These are phyloP conservation scores for Delichon dasypus DNA, from an alignment of 2,797 vertebrate genomes.

Conservation along the genomic window DNA sequence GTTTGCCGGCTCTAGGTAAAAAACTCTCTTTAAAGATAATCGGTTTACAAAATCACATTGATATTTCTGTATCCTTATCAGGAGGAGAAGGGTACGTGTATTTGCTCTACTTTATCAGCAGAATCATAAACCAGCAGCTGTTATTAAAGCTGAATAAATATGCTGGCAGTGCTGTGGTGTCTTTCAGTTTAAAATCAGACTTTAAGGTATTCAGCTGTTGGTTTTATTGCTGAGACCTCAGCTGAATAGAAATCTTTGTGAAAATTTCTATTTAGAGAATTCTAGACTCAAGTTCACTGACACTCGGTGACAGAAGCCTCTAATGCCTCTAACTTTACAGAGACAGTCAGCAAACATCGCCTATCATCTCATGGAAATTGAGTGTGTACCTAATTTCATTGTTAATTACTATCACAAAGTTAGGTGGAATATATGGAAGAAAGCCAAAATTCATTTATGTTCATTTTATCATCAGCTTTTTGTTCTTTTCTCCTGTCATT, in stretches of 20 bases:
- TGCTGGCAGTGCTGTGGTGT: background rate
- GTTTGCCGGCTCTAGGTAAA: background rate
- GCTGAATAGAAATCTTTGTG: background rate
- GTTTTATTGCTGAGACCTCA: background rate
- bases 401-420: background rate
- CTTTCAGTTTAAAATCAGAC: background rate
- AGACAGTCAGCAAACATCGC: background rate
- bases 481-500: background rate
- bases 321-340: background rate
- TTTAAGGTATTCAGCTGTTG: background rate
- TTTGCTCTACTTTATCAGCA: background rate
- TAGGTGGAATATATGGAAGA: background rate
- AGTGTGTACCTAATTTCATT: background rate
- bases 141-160: background rate
- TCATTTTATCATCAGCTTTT: background rate
- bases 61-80: conserved; percentile 12
- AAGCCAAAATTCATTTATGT: background rate
- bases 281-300: background rate
- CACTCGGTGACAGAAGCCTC: background rate
- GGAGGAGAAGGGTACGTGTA: background rate
- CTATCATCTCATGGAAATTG: background rate
- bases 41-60: background rate
- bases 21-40: background rate
- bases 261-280: background rate
- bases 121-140: background rate